Conservation (phyloP, 2,888 invertebrate genomes). For the Nemoura dubitans region DNA sequence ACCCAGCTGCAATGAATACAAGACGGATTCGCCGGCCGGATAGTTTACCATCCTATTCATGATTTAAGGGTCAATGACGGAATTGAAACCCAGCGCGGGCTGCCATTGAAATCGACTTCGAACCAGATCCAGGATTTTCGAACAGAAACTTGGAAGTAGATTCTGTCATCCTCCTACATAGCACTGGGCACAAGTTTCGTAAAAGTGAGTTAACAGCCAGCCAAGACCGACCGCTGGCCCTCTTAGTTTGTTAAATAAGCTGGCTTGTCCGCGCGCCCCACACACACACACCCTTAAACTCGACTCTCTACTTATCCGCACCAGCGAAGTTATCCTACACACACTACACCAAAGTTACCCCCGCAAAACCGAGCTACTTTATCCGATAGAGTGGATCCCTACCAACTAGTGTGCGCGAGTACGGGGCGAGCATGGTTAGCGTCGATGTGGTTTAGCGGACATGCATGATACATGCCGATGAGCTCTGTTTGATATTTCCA, state of each 20-base stretch:
- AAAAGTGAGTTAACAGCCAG: not conserved
- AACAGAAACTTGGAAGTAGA: not conserved
- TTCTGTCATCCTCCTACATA: conserved; percentile 1
- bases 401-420: not conserved
- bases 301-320: not conserved
- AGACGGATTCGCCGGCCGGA: not conserved
- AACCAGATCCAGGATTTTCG: not conserved
- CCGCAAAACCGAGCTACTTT: not conserved
- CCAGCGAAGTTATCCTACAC: not conserved
- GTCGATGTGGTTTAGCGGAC: not conserved
- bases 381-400: not conserved
- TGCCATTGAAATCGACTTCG: not conserved
- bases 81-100: not conserved
- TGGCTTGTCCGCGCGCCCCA: not conserved
- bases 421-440: not conserved
- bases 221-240: not conserved
- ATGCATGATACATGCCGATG: conserved; percentile 4
- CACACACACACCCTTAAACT: not conserved
- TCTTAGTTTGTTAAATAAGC: not conserved
- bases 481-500: not conserved
- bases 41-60: not conserved
- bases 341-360: not conserved
- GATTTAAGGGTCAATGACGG: conserved; percentile 12
- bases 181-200: not conserved
- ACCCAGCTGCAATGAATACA: not conserved